A percentile compares a stretch with the other conserved stretches of the same genome.
phyloP scores from a whole-genome alignment of 1,140 invertebrate genomes.

The Temnothorax nylanderi region DNA sequence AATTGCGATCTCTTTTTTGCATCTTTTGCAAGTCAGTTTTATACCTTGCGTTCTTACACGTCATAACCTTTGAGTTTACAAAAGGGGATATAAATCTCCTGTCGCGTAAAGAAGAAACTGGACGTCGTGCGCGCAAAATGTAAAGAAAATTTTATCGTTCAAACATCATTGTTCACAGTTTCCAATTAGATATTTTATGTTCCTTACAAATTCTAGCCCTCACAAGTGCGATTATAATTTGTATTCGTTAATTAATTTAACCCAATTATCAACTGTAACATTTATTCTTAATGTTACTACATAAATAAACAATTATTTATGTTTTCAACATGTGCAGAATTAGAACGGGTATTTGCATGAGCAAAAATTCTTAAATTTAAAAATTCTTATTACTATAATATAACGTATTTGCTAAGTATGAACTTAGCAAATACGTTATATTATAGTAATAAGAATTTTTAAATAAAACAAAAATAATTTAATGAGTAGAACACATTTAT shows the following conservation, averaged over 20 bases:
- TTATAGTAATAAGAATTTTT: not conserved
- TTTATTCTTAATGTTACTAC: not conserved
- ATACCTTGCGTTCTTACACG: not conserved
- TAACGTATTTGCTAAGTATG: not conserved
- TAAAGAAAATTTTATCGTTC: not conserved
- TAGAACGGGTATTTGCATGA: not conserved
- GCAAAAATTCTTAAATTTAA: no score
- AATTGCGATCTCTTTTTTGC: not conserved
- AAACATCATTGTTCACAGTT: not conserved
- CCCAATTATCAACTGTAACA: not conserved
- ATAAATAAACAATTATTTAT: not conserved
- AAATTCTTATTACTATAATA: not conserved
- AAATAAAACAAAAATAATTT: not conserved
- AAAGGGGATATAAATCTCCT: not conserved
- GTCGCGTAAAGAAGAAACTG: not conserved
- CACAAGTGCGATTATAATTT: not conserved
- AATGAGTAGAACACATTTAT: not conserved
- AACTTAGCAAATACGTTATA: not conserved
- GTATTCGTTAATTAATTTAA: not conserved
- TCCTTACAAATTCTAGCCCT: not conserved
- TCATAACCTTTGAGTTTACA: not conserved
- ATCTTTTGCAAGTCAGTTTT: not conserved
- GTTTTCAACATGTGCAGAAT: not conserved
- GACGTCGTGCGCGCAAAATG: not conserved
- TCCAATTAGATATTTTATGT: not conserved